A percentile compares a stretch with the other conserved stretches of the same genome.
Conservation (phyloP, 2,888 invertebrate genomes). For the Myathropa florea region DNA sequence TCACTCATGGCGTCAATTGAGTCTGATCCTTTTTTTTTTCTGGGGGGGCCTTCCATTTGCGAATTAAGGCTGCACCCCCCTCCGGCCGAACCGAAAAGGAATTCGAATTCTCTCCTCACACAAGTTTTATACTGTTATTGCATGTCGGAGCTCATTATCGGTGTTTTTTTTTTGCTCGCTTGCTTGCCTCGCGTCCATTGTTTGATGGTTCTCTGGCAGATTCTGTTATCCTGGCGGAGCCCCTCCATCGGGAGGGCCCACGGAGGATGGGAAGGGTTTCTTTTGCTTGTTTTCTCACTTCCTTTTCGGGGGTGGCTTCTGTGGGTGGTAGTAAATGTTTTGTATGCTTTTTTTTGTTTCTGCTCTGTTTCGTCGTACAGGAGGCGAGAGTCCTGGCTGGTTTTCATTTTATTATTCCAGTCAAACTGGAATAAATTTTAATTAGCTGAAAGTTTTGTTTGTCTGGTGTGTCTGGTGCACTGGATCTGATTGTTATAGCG, state of each 20-base stretch:
- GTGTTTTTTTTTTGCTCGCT: not conserved
- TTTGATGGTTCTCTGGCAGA: conserved; percentile 31
- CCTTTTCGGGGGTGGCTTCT: not conserved
- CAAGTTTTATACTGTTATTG: conserved; percentile 65
- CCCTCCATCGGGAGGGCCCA: conserved; percentile 15
- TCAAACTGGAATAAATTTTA: conserved; percentile 68
- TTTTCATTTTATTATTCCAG: conserved; percentile 32
- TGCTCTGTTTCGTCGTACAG: not conserved
- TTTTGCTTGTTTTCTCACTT: conserved; percentile 42
- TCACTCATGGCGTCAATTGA: not conserved
- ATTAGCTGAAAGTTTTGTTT: conserved; percentile 67
- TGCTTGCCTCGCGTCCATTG: conserved; percentile 29
- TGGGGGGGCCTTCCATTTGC: conserved; percentile 1
- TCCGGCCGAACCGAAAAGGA: not conserved
- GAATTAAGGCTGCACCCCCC: not conserved
- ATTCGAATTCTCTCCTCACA: conserved; percentile 32
- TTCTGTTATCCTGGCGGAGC: conserved; percentile 28
- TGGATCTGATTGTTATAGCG: conserved; percentile 46
- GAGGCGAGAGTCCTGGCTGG: not conserved
- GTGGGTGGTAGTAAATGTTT: conserved; percentile 17
- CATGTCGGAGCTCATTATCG: conserved; percentile 66
- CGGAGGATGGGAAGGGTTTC: conserved; percentile 8
- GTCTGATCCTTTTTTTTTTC: not conserved
- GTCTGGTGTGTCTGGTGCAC: conserved; percentile 40
- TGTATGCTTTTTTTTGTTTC: not conserved